Evolutionary conservation across 2,797 vertebrate species (phyloP).

Genomic region (Typhlichthys eigenmanni): DNA sequence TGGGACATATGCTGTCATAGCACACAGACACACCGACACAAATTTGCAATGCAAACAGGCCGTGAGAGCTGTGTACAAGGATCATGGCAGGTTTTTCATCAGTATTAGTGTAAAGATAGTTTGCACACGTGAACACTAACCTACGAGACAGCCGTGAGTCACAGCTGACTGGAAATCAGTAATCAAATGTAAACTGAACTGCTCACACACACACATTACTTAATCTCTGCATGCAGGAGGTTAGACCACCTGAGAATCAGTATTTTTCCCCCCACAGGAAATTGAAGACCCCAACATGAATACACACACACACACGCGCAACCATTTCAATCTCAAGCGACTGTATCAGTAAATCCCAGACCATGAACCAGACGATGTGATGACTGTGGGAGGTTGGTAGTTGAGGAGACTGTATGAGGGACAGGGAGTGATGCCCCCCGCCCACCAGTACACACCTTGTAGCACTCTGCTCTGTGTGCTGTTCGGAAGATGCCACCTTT

Average conservation of each 20-base stretch:
- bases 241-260: too few relatives aligned
- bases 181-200: too few relatives aligned
- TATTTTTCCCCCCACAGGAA: too few relatives aligned
- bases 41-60: constrained; percentile 1
- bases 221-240: too few relatives aligned
- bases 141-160: too few relatives aligned
- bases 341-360: constrained; percentile 48
- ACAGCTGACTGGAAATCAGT: too few relatives aligned
- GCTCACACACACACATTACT: not conserved
- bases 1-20: constrained; percentile 59
- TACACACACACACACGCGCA: constrained; percentile 25
- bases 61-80: not conserved
- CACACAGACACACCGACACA: constrained; percentile 17
- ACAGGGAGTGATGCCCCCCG: not conserved
- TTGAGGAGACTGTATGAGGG: constrained; percentile 46
- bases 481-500: constrained; percentile 30
- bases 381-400: constrained; percentile 40
- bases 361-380: constrained; percentile 35
- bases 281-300: not conserved
- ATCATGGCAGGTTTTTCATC: not conserved
- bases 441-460: too few relatives aligned
- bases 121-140: not conserved
- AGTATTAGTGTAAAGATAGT: not conserved
- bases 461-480: too few relatives aligned
- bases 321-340: constrained; percentile 26